Evolutionary conservation across 2,113 vertebrate species (phyloP), one percentile per base, ranked within the genome.

Genomic region (Halcyon malimbica): DNA sequence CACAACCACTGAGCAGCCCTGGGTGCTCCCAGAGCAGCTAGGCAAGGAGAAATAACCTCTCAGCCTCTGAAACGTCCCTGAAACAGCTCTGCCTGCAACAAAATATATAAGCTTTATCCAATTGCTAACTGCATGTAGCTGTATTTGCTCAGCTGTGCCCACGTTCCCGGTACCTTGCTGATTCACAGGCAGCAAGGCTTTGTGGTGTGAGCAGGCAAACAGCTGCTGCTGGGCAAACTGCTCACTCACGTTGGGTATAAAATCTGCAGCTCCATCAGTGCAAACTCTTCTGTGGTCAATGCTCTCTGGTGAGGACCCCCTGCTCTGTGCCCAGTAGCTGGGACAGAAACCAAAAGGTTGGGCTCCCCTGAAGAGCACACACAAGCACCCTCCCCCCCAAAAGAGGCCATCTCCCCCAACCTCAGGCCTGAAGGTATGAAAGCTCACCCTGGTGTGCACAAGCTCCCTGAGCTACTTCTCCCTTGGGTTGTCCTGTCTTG

Each of bases 221-320:
- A 8, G 35, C 53, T 5, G 8, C 73, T 20, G 39, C 57, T 5
- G 69, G 35, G 60, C 26, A 17, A 31, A 53, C 87, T 37, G 53
- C 70, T 63, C 5, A 6, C 39, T 63, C n/a, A 1, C 3, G 0
- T 0, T 0, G 6, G 15, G 3, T 8, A 0, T 2, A 12, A 11
- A 64, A n/a, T 2, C 35, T 11, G 42, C 42, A 44, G 42, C 65
- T 42, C 33, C 2, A 0, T 4, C 3, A 0, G 10, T 16, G 28
- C 70, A 9, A 28, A 25, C 16, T 59, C 42, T 2, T 2, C 60
- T 4, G 6, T 3, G 7, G 31, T 0, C 11, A 31, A 31, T 23
- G 51, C 60, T 51, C 8, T 29, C 76, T 20, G 24, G 14, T 64
- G 35, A 82, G 20, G 25, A 15, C 51, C 35, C 35, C 7, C 18